Evolutionary conservation across 2,113 vertebrate genomes (phyloP), one percentile per base, ranked within the genome.

Genomic region (Nothobranchius furzeri): DNA sequence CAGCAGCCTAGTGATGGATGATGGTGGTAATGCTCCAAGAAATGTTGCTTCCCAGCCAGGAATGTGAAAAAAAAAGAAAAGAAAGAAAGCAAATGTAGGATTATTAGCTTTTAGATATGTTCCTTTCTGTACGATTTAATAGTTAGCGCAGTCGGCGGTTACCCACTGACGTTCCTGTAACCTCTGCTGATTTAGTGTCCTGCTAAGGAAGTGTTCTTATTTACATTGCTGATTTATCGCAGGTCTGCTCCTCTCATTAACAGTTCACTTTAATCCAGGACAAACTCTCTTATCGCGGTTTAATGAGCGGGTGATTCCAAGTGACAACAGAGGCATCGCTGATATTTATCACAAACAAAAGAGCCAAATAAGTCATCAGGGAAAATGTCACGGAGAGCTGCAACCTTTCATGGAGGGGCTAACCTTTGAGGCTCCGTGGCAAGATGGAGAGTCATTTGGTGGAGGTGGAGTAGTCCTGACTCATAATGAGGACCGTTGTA

Each of bases 311-410:
- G 60, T 76, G 37, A 79, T 68, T 61, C 37, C 5, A 43, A 73
- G 72, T 61, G 75, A 64, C 78, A 70, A 73, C 79, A 68, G 71
- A 56, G 58, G 46, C 60, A 57, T 12, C 2, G 78, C 55, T 88
- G 81, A 84, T 89, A 84, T 88, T 84, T 82, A 84, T 86, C 76
- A 81, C 60, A 80, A 81, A 75, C 52, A 53, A 85, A 73, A 67
- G 67, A 36, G 57, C 45, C 82, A 76, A 81, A 76, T 77, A 82
- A 88, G 87, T 78, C 79, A 86, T 88, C 70, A 78, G 63, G 72
- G 67, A 45, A 90, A 91, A 90, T 90, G 90, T 86, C 90, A 90
- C 69, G 15, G 13, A 51, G 81, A 71, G 76, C 61, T 12, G 76
- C 83, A 78, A 90, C 90, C 90, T 91, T 90, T 40, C 87, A 58